Evolutionary conservation across 2,797 vertebrate genomes (phyloP).

Genomic region (Okamejei kenojei): DNA sequence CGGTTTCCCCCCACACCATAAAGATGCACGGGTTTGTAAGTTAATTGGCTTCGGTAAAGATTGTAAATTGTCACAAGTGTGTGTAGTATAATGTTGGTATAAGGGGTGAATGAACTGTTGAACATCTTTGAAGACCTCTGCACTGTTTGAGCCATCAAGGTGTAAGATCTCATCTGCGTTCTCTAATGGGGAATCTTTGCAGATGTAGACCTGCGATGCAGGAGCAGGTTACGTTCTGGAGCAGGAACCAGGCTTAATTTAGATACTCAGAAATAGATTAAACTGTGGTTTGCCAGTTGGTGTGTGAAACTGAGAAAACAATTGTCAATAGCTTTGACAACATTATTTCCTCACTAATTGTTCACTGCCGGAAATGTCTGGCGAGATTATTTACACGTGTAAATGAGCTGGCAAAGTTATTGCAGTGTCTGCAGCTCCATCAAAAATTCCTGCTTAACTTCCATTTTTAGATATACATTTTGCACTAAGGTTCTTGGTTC

Average conservation of each 20-base stretch:
- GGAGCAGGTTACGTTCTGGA: neutral
- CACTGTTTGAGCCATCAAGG: too few species aligned
- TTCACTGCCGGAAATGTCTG: too few species aligned
- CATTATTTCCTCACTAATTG: neutral
- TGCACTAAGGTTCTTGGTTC: too few species aligned
- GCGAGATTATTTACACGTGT: neutral
- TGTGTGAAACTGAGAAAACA: neutral
- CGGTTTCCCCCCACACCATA: too few species aligned
- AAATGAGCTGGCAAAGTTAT: neutral
- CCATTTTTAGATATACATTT: neutral
- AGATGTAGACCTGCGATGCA: neutral
- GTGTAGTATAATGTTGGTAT: too few species aligned
- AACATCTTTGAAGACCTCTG: too few species aligned
- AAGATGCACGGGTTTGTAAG: too few species aligned
- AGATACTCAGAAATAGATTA: neutral
- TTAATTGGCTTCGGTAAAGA: too few species aligned
- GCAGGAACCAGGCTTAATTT: conserved; percentile 25
- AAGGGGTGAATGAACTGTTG: too few species aligned
- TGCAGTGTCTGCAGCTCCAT: neutral
- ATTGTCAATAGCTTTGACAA: neutral
- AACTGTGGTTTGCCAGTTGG: neutral
- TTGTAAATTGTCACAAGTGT: too few species aligned
- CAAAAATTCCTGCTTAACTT: neutral
- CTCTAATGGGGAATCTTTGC: neutral
- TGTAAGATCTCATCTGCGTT: neutral